These are phyloP conservation scores for Heteromyza rotundicornis DNA, from an alignment of 2,888 invertebrate species.

Conservation along the genomic window DNA sequence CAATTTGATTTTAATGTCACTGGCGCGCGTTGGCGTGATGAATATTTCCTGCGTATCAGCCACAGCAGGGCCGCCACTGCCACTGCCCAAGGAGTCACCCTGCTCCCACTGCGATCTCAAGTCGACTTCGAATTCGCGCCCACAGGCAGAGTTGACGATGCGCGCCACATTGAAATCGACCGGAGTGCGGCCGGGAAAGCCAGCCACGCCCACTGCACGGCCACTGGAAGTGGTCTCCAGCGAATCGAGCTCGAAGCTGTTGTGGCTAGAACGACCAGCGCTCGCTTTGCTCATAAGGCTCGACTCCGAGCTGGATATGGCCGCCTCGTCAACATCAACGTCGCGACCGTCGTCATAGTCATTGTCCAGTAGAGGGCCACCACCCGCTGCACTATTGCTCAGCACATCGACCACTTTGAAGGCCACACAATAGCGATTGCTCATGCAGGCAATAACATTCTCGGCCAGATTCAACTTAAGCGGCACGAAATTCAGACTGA, in stretches of 20 bases:
- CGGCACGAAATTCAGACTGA: constrained; percentile 71
- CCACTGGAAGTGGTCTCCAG: constrained; percentile 55
- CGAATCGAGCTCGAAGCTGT: constrained; percentile 59
- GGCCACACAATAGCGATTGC: constrained; percentile 69
- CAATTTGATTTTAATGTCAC: constrained; percentile 59
- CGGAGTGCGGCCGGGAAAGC: constrained; percentile 52
- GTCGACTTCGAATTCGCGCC: constrained; percentile 57
- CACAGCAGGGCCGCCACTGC: constrained; percentile 19
- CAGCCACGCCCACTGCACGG: constrained; percentile 35
- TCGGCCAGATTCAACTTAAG: constrained; percentile 69
- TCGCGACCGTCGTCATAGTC: constrained; percentile 38
- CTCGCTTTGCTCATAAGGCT: constrained; percentile 55
- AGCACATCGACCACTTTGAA: constrained; percentile 65
- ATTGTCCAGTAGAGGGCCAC: not conserved
- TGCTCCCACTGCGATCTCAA: constrained; percentile 59
- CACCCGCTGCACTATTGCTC: not conserved
- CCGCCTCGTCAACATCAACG: constrained; percentile 43
- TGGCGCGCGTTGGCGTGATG: constrained; percentile 64
- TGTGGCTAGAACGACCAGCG: constrained; percentile 49
- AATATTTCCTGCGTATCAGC: constrained; percentile 68
- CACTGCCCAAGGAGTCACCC: constrained; percentile 31
- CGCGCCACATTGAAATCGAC: constrained; percentile 60
- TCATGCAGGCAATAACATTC: constrained; percentile 72
- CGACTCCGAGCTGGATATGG: constrained; percentile 48
- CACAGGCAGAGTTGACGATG: constrained; percentile 56